Conservation (phyloP, 2,113 vertebrate species). For the Cyprichromis sp. region DNA sequence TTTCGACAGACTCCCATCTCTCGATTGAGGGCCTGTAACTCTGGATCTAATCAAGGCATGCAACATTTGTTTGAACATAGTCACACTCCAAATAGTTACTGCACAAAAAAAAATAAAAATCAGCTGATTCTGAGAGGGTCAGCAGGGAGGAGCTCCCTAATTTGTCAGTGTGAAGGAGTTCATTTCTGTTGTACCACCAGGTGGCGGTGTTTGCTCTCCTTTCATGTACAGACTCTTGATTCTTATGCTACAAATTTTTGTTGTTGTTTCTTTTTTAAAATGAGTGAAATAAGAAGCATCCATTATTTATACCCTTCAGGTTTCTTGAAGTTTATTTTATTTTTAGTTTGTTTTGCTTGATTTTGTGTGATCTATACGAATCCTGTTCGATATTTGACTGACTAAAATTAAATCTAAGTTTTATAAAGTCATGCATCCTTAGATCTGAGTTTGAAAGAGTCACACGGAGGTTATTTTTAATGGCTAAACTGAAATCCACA, state of each 20-base stretch:
- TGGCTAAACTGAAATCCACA: not conserved
- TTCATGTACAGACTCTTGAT: not conserved
- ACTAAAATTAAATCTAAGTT: not conserved
- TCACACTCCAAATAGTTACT: not conserved
- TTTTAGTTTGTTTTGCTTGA: rapidly evolving
- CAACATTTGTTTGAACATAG: rapidly evolving
- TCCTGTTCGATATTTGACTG: rapidly evolving
- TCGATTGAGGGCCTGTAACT: not conserved
- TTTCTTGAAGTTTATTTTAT: not conserved
- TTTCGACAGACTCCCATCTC: rapidly evolving
- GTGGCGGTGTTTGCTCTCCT: not conserved
- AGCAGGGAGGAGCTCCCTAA: not conserved
- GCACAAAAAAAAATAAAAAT: rapidly evolving
- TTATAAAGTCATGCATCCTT: not conserved
- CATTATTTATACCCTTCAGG: rapidly evolving
- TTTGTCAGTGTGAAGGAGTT: not conserved
- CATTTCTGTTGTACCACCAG: not conserved
- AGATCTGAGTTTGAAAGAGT: not conserved
- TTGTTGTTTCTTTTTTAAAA: not conserved
- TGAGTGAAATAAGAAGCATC: not conserved
- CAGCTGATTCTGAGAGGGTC: not conserved
- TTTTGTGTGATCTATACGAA: rapidly evolving
- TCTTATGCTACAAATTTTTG: not conserved
- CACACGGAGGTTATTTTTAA: not conserved
- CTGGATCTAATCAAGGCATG: rapidly evolving